Percentiles rank a stretch among this genome's conserved stretches.
These are phyloP conservation scores for Drosophila ambigua DNA, from an alignment of 1,140 invertebrate species.

Conservation along the genomic window DNA sequence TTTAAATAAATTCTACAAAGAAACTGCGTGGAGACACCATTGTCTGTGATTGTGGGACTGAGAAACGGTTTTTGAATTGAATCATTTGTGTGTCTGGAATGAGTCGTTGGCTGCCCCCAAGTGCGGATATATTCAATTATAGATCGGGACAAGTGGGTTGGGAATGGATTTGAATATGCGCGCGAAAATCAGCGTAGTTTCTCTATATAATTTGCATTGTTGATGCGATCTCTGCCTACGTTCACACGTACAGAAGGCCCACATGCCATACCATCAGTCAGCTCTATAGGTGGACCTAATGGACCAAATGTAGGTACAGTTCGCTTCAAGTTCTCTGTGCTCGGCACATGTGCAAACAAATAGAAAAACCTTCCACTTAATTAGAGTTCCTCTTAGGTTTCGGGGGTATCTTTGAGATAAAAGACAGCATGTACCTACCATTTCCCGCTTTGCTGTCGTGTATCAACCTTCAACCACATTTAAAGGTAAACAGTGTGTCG, in stretches of 20 bases:
- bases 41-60: too few relatives aligned
- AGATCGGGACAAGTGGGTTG: slow-evolving; percentile 40
- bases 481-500: slow-evolving; percentile 31
- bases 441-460: slow-evolving; percentile 35
- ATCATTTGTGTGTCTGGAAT: slow-evolving; percentile 13
- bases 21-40: slow-evolving; percentile 23
- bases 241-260: slow-evolving; percentile 17
- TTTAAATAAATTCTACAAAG: slow-evolving; percentile 42
- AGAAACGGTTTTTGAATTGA: slow-evolving; percentile 27
- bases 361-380: slow-evolving; percentile 46
- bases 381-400: slow-evolving; percentile 49
- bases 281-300: too few relatives aligned
- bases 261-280: not conserved
- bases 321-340: not conserved
- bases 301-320: not conserved
- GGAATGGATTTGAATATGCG: slow-evolving; percentile 58
- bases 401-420: slow-evolving; percentile 62
- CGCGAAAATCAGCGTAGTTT: slow-evolving; percentile 51
- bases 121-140: slow-evolving; percentile 76
- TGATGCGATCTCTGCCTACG: slow-evolving; percentile 27
- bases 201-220: slow-evolving; percentile 51
- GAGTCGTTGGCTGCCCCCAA: not conserved
- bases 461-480: slow-evolving; percentile 13
- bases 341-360: slow-evolving; percentile 28
- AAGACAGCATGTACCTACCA: slow-evolving; percentile 44